These are phyloP conservation scores for Leucoraja ocellata DNA, from an alignment of 2,797 vertebrate genomes.

Conservation along the genomic window DNA sequence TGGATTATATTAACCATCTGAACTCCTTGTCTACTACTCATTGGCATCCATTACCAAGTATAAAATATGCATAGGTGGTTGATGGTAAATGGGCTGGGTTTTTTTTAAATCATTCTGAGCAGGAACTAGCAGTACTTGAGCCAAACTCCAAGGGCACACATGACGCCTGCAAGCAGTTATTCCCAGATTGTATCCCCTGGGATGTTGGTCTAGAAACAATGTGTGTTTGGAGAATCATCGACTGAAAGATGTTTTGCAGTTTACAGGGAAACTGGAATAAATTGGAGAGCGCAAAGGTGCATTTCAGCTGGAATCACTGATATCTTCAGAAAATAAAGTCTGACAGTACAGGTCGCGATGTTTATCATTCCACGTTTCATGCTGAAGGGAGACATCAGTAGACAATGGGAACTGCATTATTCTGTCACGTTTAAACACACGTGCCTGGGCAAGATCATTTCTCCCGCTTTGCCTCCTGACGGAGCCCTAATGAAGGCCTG, in stretches of 20 bases:
- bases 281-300: not conserved
- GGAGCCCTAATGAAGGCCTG: not conserved
- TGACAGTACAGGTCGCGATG: not conserved
- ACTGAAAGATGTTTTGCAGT: not conserved
- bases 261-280: not conserved
- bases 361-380: not conserved
- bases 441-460: not conserved
- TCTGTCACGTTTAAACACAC: not conserved
- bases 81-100: not conserved
- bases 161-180: not conserved
- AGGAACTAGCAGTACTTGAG: not conserved
- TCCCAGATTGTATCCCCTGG: not conserved
- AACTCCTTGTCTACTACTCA: not conserved
- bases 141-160: not conserved
- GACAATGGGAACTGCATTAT: not conserved
- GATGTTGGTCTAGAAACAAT: not conserved
- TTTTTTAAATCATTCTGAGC: not conserved
- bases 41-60: not conserved
- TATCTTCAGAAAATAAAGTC: not conserved
- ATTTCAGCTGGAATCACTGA: not conserved
- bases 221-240: not conserved
- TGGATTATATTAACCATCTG: not conserved
- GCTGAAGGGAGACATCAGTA: not conserved
- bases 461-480: not conserved
- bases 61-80: not conserved